Conservation (phyloP, 2,888 invertebrate genomes). For the Abrostola triplasia region DNA sequence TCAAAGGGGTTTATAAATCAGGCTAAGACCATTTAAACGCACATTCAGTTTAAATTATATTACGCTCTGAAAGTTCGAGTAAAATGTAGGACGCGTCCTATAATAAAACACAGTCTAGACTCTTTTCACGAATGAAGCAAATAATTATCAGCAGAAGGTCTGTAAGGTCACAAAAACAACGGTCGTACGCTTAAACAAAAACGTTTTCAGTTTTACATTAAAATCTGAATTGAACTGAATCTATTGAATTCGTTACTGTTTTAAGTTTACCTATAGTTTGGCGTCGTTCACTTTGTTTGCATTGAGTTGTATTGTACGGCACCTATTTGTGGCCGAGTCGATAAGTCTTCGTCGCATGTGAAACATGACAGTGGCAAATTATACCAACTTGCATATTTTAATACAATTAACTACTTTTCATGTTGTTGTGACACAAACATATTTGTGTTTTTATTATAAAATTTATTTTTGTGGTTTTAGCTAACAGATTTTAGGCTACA, state of each 20-base stretch:
- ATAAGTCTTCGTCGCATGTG: slow-evolving; percentile 34
- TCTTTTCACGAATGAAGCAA: not conserved
- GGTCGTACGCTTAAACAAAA: slow-evolving; percentile 5
- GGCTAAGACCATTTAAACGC: not conserved
- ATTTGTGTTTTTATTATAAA: too few relatives aligned
- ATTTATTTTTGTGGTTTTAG: too few relatives aligned
- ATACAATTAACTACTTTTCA: slow-evolving; percentile 21
- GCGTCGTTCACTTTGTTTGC: not conserved
- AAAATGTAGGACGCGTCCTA: slow-evolving; percentile 31
- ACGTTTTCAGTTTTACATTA: not conserved
- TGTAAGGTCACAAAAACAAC: not conserved
- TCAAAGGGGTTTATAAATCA: not conserved
- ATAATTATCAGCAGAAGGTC: not conserved
- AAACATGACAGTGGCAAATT: slow-evolving; percentile 40
- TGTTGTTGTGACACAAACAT: too few relatives aligned
- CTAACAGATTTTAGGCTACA: too few relatives aligned
- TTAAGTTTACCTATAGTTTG: slow-evolving; percentile 6
- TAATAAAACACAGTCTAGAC: slow-evolving; percentile 46
- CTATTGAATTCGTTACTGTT: slow-evolving; percentile 7
- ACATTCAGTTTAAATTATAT: not conserved
- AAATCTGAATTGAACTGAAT: slow-evolving; percentile 4
- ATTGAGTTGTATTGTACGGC: slow-evolving; percentile 22
- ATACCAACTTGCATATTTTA: slow-evolving; percentile 32
- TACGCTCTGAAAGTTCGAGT: not conserved
- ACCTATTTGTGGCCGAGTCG: not conserved